These are phyloP conservation scores for Vanessa atalanta DNA, from an alignment of 1,140 invertebrate species.

Conservation along the genomic window DNA sequence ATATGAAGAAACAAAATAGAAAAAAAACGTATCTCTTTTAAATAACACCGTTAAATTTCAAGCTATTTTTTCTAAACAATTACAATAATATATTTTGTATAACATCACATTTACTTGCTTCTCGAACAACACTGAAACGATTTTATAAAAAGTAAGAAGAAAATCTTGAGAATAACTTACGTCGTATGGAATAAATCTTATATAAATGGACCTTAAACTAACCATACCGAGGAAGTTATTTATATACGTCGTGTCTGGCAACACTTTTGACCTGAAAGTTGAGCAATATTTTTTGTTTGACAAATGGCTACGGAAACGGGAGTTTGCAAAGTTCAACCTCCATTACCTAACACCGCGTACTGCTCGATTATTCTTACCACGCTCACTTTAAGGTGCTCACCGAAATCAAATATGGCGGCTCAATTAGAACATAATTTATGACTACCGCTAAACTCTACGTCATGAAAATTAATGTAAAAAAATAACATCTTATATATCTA, in stretches of 20 bases:
- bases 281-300: slow-evolving; percentile 58
- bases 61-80: too few relatives aligned
- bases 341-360: slow-evolving; percentile 45
- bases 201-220: slow-evolving; percentile 9
- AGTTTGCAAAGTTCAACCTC: slow-evolving; percentile 53
- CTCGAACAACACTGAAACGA: background rate
- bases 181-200: slow-evolving; percentile 8
- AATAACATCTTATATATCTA: too few relatives aligned
- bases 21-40: too few relatives aligned
- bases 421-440: background rate
- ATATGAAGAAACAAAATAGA: too few relatives aligned
- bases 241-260: slow-evolving; percentile 69
- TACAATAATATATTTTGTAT: too few relatives aligned
- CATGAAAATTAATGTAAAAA: background rate
- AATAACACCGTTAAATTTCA: too few relatives aligned
- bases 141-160: background rate
- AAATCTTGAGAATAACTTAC: background rate
- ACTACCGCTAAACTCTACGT: background rate
- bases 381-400: slow-evolving; percentile 16
- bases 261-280: slow-evolving; percentile 62
- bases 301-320: slow-evolving; percentile 53
- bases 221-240: slow-evolving; percentile 46
- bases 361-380: slow-evolving; percentile 32
- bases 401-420: slow-evolving; percentile 5
- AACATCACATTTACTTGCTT: background rate